Evolutionary conservation across 2,797 vertebrate genomes (phyloP), one percentile per base, ranked within the genome.

Genomic region (Huso huso): DNA sequence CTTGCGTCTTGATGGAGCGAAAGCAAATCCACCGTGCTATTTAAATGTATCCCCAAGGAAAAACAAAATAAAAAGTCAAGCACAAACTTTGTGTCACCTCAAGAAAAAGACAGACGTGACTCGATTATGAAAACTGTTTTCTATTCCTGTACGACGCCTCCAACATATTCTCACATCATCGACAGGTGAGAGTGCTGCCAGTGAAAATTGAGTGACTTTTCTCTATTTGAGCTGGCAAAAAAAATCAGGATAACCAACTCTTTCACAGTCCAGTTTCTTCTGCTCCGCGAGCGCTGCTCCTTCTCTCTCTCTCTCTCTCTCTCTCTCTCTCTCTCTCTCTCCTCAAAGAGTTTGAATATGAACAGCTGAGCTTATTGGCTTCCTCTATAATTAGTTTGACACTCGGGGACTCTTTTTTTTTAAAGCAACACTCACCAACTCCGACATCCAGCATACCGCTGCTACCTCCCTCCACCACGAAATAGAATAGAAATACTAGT

Each of bases 161-260:
- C 75, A 68, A 76, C 58, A 71, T 73, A 72, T 76, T 74, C 74
- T 89, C 83, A 89, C 87, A 89, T 88, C 76, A 82, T 88, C 81
- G 78, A 13, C 37, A 9, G 55, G 53, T 59, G 58, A 59, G 13
- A 66, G 13, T 37, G 52, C 8, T 57, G 18, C 8, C 23, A 51
- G 15, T 55, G 37, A 8, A 50, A n/a, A 48, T 3, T n/a, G 11
- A 48, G 10, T 48, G 37, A 37, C 37, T 37, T 5, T 37, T 37
- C 37, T 37, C 5, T 37, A 37, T 37, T 37, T 37, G 37, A 37
- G 37, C 37, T 37, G 3, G 51, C 64, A 48, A 48, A 15, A 18
- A 9, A 6, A 6, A 58, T 11, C 55, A 52, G 37, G 37, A 64
- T 49, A 64, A 37, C 18, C 7, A 12, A 10, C 9, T 59, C 50